Evolutionary conservation across 2,888 invertebrate species (phyloP), one percentile per base, ranked within the genome.

Genomic region (Crocallis elinguaria): DNA sequence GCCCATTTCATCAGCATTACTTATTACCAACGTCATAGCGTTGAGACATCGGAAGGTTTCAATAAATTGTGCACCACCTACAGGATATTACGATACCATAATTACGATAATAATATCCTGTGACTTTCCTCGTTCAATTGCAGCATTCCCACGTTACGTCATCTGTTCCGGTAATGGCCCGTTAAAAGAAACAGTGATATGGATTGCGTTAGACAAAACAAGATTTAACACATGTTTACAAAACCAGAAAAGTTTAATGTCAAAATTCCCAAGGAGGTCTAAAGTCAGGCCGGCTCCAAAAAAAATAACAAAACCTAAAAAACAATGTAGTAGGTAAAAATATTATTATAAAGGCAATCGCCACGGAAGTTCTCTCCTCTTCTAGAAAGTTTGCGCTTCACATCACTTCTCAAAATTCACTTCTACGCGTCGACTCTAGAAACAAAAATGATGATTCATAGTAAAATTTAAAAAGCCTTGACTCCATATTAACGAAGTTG

Each of bases 141-240:
- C 60, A 71, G 70, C 63, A 69, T 85, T 88, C 88, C 85, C 85
- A 88, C 86, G 83, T 77, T 77, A 69, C 81, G 79, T 86, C 87
- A 84, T 76, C 70, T 75, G 75, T 74, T 75, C 64, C 69, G 69
- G 69, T 71, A 74, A 77, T 75, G 78, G 75, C 69, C 71, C 79
- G 80, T 81, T 80, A 77, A 72, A 32, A 62, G 69, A 75, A 77
- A 73, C 66, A 73, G 62, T 70, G 70, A 67, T 69, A 71, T 68
- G 54, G 66, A 67, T 75, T 72, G 67, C 51, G 59, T n/a, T 59
- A 61, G 65, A 71, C 71, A 73, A 52, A 48, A 45, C 13, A 39
- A 74, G 79, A 80, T 77, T 76, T 75, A 70, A 70, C 79, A 82
- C 71, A 77, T 82, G 83, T 76, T 71, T 49, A 13, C 23, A 32